phyloP scores from a whole-genome alignment of 2,113 vertebrate species.

The Neodontobutis hainanensis region DNA sequence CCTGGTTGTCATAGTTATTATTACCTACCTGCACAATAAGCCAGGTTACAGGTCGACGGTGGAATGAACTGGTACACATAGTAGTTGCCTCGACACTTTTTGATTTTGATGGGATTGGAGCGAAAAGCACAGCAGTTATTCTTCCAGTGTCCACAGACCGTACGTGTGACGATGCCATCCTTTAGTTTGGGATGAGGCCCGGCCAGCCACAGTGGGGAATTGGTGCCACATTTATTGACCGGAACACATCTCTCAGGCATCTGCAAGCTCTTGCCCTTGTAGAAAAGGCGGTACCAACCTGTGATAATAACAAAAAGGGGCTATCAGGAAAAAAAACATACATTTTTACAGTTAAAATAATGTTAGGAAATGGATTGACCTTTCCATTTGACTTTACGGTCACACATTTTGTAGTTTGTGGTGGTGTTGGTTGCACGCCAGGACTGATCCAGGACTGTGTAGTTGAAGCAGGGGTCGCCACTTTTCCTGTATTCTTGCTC shows the following conservation, averaged over 20 bases:
- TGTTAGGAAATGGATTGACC: neutral
- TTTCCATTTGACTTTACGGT: conserved; percentile 49
- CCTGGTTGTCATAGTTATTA: too few species aligned
- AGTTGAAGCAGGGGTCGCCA: conserved; percentile 51
- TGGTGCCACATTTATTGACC: conserved; percentile 50
- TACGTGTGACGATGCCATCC: conserved; percentile 48
- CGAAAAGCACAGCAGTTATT: conserved; percentile 51
- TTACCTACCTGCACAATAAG: conserved; percentile 32
- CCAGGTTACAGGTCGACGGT: conserved; percentile 5
- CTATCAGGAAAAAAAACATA: neutral
- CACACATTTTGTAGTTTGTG: conserved; percentile 48
- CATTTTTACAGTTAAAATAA: fast-evolving
- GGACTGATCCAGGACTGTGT: conserved; percentile 43
- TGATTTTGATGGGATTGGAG: conserved; percentile 59
- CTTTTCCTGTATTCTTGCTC: neutral
- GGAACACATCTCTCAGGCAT: conserved; percentile 65
- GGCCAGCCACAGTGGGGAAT: conserved; percentile 58
- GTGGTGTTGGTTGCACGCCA: conserved; percentile 60
- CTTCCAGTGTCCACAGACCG: conserved; percentile 54
- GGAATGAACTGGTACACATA: conserved; percentile 27
- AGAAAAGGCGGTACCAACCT: conserved; percentile 65
- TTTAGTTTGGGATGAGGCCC: conserved; percentile 41
- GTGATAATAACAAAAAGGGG: neutral
- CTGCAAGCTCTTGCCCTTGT: conserved; percentile 51
- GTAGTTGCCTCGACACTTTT: conserved; percentile 46